Conservation (phyloP, 2,888 invertebrate genomes). For the Teleogryllus oceanicus region DNA sequence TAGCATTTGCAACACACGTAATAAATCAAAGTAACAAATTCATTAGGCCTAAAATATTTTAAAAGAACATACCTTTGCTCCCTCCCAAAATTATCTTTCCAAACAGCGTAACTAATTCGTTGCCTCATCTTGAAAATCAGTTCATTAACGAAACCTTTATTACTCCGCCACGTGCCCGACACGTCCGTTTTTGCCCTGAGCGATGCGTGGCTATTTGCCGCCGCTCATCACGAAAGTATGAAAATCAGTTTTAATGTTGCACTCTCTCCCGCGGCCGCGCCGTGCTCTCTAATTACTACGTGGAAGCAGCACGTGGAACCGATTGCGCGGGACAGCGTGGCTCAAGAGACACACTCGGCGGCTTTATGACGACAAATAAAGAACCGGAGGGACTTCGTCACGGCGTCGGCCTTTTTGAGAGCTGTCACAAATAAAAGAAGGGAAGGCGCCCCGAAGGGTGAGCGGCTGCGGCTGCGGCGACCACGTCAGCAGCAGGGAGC, state of each 20-base stretch:
- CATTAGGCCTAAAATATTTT: too few species aligned
- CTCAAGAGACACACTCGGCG: not conserved
- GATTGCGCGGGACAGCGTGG: not conserved
- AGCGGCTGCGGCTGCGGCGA: not conserved
- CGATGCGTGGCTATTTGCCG: not conserved
- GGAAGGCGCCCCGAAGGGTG: not conserved
- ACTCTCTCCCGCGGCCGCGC: not conserved
- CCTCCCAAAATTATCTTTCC: too few species aligned
- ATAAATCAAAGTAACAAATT: too few species aligned
- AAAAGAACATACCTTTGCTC: too few species aligned
- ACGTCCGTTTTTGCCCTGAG: too few species aligned
- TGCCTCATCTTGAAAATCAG: too few species aligned
- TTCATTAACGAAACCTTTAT: too few species aligned
- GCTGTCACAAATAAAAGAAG: not conserved
- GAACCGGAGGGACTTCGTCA: not conserved
- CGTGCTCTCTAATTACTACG: not conserved
- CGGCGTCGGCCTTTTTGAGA: not conserved
- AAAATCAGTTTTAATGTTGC: not conserved
- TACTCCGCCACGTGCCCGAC: too few species aligned
- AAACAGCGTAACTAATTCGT: too few species aligned
- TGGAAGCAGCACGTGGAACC: not conserved
- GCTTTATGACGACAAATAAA: constrained; percentile 11
- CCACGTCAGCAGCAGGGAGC: not conserved
- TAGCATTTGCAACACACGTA: too few species aligned
- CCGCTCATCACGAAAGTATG: not conserved